Conservation (phyloP, 2,797 vertebrate genomes). For the Acipenser oxyrinchus region DNA sequence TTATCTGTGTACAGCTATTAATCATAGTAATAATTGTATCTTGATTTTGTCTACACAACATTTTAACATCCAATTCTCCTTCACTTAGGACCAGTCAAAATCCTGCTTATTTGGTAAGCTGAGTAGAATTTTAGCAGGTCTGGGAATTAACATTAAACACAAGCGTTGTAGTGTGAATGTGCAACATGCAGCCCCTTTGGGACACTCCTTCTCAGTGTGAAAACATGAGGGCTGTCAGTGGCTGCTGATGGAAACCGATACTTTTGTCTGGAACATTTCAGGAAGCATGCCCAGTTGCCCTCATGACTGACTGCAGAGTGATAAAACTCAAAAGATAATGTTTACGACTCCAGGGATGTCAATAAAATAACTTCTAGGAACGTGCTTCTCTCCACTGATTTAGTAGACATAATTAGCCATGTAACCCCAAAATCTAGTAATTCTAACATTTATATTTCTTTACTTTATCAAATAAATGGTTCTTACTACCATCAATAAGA, state of each 20-base stretch:
- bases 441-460: too few species aligned
- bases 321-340: conserved; percentile 22
- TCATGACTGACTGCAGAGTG: conserved; percentile 26
- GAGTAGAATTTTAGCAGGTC: conserved; percentile 14
- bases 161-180: conserved; percentile 12
- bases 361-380: conserved; percentile 8
- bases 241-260: conserved; percentile 32
- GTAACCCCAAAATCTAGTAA: too few species aligned
- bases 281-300: conserved; percentile 30
- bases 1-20: too few species aligned
- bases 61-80: conserved; percentile 3
- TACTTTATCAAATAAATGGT: too few species aligned
- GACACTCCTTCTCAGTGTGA: conserved; percentile 29
- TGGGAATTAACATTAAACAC: conserved; percentile 18
- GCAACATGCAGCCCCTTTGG: conserved; percentile 4
- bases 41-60: too few species aligned
- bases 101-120: conserved; percentile 22
- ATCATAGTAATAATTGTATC: too few species aligned
- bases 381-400: too few species aligned
- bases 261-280: conserved; percentile 38
- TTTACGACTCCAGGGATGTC: conserved; percentile 24
- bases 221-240: conserved; percentile 26
- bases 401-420: too few species aligned
- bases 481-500: too few species aligned
- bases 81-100: conserved; percentile 6